A percentile compares a stretch with the other conserved stretches of the same genome.
Evolutionary conservation across 1,140 invertebrate genomes (phyloP).

Genomic region (Pantala flavescens): DNA sequence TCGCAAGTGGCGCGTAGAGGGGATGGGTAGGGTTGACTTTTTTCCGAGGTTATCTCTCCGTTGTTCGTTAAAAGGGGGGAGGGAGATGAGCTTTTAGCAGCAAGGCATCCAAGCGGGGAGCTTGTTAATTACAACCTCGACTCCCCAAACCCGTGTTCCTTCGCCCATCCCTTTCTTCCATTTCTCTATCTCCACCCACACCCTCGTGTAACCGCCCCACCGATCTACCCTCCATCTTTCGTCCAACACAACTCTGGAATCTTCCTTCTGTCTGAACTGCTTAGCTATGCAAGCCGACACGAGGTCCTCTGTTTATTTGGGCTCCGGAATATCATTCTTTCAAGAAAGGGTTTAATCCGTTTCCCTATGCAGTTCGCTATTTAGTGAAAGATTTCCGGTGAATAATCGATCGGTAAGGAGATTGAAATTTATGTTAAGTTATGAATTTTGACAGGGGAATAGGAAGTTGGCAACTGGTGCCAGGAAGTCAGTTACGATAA

Average conservation of each 20-base stretch:
- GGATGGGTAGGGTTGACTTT: not conserved
- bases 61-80: not conserved
- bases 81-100: slow-evolving; percentile 7
- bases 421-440: too few relatives aligned
- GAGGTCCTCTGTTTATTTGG: too few relatives aligned
- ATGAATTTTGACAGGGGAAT: too few relatives aligned
- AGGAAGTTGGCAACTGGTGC: too few relatives aligned
- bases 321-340: too few relatives aligned
- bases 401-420: too few relatives aligned
- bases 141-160: not conserved
- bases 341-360: too few relatives aligned
- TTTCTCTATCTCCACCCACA: not conserved
- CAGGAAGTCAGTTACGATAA: too few relatives aligned
- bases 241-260: not conserved
- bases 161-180: not conserved
- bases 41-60: not conserved
- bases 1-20: not conserved
- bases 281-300: too few relatives aligned
- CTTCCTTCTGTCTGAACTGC: too few relatives aligned
- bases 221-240: not conserved
- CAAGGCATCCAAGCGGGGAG: not conserved
- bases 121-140: not conserved
- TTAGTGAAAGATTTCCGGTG: too few relatives aligned
- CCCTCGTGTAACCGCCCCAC: not conserved
- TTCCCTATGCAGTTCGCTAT: too few relatives aligned